Base-by-base conservation (phyloP, 2,888 invertebrate genomes). In the Cheilosia vulpina region DNA sequence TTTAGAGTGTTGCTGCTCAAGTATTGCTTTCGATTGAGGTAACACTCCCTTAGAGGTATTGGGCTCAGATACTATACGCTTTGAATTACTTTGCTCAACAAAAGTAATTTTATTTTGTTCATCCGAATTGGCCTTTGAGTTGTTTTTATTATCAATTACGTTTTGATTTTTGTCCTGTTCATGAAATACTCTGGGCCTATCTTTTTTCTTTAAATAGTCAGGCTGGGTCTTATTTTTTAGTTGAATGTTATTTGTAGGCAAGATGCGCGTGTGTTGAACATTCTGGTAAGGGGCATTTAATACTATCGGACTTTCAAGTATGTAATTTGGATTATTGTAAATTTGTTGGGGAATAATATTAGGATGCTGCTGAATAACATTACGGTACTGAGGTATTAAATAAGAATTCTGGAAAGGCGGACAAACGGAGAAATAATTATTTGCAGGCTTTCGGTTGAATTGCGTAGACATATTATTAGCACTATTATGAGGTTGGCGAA, bases 1-100 rank as follows among this genome's bases (percentile, higher is more conserved):
- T 13, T 38, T 38, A 1, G 3, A 38, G 3, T 11, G 13, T 38
- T 38, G 4, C 38, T 38, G 13, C 3, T 38, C 4, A 4, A 3
- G 38, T 38, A 38, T 38, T 38, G 4, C 4, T 38, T 55, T 65
- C 13, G 75, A 50, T n/a, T 66, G 41, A 2, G 15, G 9, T 27
- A 65, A 50, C 19, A 66, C 58, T n/a, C 2, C 27, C 0, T 6
- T 58, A 0, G 57, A 17, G 1, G 38, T 27, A 0, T 19, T 55
- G 4, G n/a, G n/a, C 7, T 53, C 19, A 15, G 13, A 2, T 11
- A 41, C 53, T 43, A 34, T 7, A 31, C 13, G 53, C 24, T 38
- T 47, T 9, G 13, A 34, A 4, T 2, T 24, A 1, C 3, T 38
- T n/a, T 0, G 53, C 17, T 41, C 7, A 24, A 19, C 21, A n/a